Evolutionary conservation across 1,140 invertebrate species (phyloP).

Genomic region (Aphaenogaster rudis): DNA sequence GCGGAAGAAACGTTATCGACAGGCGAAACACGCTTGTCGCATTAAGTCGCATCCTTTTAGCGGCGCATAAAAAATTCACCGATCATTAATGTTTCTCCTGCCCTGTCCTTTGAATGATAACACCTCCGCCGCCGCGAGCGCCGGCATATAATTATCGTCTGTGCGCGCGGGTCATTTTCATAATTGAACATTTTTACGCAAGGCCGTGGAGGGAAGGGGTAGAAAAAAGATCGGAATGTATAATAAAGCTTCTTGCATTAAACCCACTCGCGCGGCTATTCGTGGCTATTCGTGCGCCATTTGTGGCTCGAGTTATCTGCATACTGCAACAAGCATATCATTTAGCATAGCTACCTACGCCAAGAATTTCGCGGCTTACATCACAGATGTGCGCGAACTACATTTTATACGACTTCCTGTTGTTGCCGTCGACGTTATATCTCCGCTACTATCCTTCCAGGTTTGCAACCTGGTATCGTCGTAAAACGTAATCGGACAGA

Average conservation of each 20-base stretch:
- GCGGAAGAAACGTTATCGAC: conserved; percentile 29
- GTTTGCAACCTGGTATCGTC: conserved; percentile 14
- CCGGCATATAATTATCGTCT: conserved; percentile 30
- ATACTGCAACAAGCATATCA: conserved; percentile 62
- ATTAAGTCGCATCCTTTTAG: conserved; percentile 52
- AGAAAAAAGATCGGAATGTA: conserved; percentile 42
- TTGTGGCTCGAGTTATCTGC: conserved; percentile 61
- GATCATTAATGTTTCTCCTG: conserved; percentile 28
- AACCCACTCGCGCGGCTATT: conserved; percentile 48
- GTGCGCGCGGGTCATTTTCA: conserved; percentile 38
- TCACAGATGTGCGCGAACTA: background rate
- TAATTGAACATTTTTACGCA: conserved; percentile 59
- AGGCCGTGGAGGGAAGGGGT: background rate
- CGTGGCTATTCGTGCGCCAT: conserved; percentile 1
- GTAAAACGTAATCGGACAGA: conserved; percentile 6
- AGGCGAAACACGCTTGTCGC: conserved; percentile 18
- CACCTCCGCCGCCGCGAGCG: conserved; percentile 15
- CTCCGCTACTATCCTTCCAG: conserved; percentile 30
- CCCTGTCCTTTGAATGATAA: conserved; percentile 46
- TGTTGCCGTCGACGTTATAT: conserved; percentile 57
- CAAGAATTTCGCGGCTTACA: conserved; percentile 61
- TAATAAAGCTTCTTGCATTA: conserved; percentile 64
- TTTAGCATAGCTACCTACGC: conserved; percentile 68
- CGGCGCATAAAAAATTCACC: conserved; percentile 50
- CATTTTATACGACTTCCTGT: conserved; percentile 67